phyloP scores from a whole-genome alignment of 2,113 vertebrate genomes.

The Salvelinus sp. region DNA sequence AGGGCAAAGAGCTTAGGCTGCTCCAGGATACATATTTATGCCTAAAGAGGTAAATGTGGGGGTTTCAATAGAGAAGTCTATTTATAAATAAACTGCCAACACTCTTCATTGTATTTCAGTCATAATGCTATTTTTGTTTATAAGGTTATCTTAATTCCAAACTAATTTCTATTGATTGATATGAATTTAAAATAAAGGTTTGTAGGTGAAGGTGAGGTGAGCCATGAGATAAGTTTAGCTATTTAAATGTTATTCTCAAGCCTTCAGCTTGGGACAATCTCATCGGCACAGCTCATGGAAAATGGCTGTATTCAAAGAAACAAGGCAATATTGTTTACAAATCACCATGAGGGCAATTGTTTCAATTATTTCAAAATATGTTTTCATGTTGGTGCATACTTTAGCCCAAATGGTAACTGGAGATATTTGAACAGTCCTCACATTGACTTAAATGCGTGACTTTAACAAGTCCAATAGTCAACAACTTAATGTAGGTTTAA shows the following conservation, averaged over 20 bases:
- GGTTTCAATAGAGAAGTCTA: conserved; percentile 33
- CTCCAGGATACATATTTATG: conserved; percentile 59
- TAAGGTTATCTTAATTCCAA: not conserved
- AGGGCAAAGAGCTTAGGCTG: conserved; percentile 45
- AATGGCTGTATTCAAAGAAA: not conserved
- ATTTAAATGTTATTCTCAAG: not conserved
- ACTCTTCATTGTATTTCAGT: conserved; percentile 11
- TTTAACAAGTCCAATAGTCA: too few relatives aligned
- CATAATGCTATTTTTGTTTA: not conserved
- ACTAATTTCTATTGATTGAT: not conserved
- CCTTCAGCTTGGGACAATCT: not conserved
- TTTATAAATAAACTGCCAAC: not conserved
- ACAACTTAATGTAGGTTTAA: too few relatives aligned
- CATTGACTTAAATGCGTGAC: too few relatives aligned
- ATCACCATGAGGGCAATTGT: not conserved
- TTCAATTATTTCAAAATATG: not conserved
- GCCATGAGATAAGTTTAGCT: not conserved
- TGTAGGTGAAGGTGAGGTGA: not conserved
- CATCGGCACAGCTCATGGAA: not conserved
- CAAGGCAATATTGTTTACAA: not conserved
- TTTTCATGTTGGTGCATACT: too few relatives aligned
- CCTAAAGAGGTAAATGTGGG: conserved; percentile 42
- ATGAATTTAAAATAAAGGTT: not conserved
- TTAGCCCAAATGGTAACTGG: not conserved
- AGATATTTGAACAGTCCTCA: too few relatives aligned